These are phyloP conservation scores for Zele albiditarsus DNA, from an alignment of 2,888 invertebrate species.

Conservation along the genomic window DNA sequence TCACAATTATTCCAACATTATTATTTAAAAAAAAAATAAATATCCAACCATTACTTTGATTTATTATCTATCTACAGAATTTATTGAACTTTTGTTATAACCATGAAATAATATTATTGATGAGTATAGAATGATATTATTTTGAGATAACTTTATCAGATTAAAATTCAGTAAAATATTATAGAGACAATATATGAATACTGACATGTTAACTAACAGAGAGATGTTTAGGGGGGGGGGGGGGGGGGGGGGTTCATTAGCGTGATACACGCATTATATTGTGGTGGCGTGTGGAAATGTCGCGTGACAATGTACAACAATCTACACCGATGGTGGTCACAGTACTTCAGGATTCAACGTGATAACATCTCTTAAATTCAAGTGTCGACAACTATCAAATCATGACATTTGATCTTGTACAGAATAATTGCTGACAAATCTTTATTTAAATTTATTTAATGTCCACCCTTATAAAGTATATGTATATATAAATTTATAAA, in stretches of 20 bases:
- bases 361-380: slow-evolving; percentile 39
- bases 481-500: slow-evolving; percentile 10
- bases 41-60: too few species aligned
- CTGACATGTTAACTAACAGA: slow-evolving; percentile 4
- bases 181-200: slow-evolving; percentile 9
- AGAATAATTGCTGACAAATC: slow-evolving; percentile 44
- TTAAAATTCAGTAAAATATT: not conserved
- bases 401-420: slow-evolving; percentile 41
- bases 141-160: not conserved
- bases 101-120: not conserved
- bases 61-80: too few species aligned
- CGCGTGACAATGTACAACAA: slow-evolving; percentile 40
- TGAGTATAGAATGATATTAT: not conserved
- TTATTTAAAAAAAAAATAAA: not conserved
- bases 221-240: too few species aligned
- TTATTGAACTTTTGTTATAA: too few species aligned
- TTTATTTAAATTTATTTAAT: slow-evolving; percentile 40
- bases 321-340: slow-evolving; percentile 35
- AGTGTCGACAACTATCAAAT: slow-evolving; percentile 39
- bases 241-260: slow-evolving; percentile 33
- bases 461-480: not conserved
- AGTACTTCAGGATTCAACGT: slow-evolving; percentile 38
- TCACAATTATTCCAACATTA: not conserved
- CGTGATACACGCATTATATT: slow-evolving; percentile 28
- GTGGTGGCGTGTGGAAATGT: slow-evolving; percentile 35